Evolutionary conservation across 2,797 vertebrate species (phyloP).

Genomic region (Petrocephalus schoutedeni): DNA sequence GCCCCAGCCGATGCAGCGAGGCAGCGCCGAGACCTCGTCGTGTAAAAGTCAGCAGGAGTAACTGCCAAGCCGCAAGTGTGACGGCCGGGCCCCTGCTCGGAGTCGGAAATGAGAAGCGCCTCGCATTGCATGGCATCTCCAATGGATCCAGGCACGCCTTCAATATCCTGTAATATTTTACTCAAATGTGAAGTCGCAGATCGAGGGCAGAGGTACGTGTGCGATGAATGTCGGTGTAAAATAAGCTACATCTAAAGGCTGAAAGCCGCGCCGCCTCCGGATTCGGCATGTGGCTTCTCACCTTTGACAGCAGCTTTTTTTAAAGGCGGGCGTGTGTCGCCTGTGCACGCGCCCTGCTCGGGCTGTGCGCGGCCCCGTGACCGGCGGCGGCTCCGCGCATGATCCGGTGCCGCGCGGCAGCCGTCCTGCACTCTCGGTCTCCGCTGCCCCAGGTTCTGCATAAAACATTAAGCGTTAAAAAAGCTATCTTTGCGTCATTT

Average conservation of each 20-base stretch:
- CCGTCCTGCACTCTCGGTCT: background rate
- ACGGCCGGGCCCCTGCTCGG: background rate
- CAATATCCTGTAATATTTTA: background rate
- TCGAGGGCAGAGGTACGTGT: background rate
- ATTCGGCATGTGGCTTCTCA: background rate
- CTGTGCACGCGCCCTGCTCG: background rate
- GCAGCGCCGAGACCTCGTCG: background rate
- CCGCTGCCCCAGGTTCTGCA: background rate
- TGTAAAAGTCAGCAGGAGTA: background rate
- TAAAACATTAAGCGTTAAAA: background rate
- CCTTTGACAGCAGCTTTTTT: background rate
- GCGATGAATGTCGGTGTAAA: background rate
- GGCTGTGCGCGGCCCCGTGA: background rate
- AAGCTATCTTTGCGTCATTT: background rate
- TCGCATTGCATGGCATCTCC: background rate
- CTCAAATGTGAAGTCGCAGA: background rate
- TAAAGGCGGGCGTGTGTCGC: background rate
- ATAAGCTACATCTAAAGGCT: background rate
- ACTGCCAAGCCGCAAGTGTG: background rate
- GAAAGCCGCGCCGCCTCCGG: background rate
- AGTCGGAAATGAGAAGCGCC: background rate
- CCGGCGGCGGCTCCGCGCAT: background rate
- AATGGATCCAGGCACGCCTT: background rate
- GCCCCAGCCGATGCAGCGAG: background rate
- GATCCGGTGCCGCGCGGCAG: too few relatives aligned